Conservation (phyloP, 2,888 invertebrate species). For the Parnassius mnemosyne region DNA sequence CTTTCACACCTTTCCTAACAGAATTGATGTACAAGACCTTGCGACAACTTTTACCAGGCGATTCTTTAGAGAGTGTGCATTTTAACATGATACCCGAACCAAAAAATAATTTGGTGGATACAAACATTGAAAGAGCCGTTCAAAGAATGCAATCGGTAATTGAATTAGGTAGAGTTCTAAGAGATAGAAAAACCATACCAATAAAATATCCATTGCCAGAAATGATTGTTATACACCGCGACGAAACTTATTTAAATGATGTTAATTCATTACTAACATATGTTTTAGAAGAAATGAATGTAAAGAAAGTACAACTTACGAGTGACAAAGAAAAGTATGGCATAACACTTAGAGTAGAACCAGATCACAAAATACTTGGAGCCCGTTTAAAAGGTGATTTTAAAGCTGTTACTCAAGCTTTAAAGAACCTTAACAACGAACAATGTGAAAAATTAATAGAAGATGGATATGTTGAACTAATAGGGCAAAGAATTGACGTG, state of each 20-base stretch:
- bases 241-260: conserved; percentile 87
- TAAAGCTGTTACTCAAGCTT: conserved; percentile 90
- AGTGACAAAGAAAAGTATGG: conserved; percentile 96
- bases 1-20: conserved; percentile 97
- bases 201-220: conserved; percentile 98
- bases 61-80: conserved; percentile 89
- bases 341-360: conserved; percentile 94
- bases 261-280: conserved; percentile 90
- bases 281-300: conserved; percentile 95
- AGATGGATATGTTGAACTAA: conserved; percentile 85
- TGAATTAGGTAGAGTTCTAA: conserved; percentile 94
- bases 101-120: conserved; percentile 86
- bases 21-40: conserved; percentile 97
- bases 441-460: conserved; percentile 88
- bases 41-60: conserved; percentile 81
- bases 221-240: conserved; percentile 96
- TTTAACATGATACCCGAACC: conserved; percentile 93
- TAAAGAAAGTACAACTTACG: conserved; percentile 90
- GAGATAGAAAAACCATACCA: conserved; percentile 96
- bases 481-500: conserved; percentile 88
- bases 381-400: conserved; percentile 93
- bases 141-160: conserved; percentile 96
- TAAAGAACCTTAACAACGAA: conserved; percentile 88
- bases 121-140: conserved; percentile 93
- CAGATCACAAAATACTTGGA: conserved; percentile 96